Conservation (phyloP, 1,140 invertebrate species). For the Drosophila punjabiensis region DNA sequence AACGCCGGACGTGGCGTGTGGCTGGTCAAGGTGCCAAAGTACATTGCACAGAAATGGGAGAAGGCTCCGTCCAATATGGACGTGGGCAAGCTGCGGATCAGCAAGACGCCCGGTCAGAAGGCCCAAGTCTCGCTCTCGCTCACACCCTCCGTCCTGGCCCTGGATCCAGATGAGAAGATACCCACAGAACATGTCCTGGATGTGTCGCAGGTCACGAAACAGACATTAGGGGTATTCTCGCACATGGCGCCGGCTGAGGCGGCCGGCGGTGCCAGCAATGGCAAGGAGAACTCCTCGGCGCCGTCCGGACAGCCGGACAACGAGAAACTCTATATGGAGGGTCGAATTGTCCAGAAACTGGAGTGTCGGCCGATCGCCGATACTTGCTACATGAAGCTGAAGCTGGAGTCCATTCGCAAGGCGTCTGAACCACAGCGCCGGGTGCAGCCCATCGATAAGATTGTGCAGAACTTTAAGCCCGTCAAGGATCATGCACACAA, state of each 20-base stretch:
- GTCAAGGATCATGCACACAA: slow-evolving; percentile 96
- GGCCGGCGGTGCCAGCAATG: slow-evolving; percentile 68
- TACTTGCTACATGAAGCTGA: slow-evolving; percentile 93
- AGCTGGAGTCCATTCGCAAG: slow-evolving; percentile 93
- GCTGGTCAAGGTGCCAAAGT: slow-evolving; percentile 99
- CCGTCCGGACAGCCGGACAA: slow-evolving; percentile 89
- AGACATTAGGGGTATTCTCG: slow-evolving; percentile 95
- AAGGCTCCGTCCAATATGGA: slow-evolving; percentile 91
- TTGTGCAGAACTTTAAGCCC: slow-evolving; percentile 95
- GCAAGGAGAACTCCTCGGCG: slow-evolving; percentile 70
- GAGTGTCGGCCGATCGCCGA: slow-evolving; percentile 97
- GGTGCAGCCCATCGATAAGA: slow-evolving; percentile 92
- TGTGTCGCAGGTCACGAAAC: slow-evolving; percentile 94
- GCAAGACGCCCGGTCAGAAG: slow-evolving; percentile 86
- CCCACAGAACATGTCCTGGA: slow-evolving; percentile 93
- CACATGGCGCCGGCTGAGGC: slow-evolving; percentile 87
- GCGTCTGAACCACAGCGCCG: slow-evolving; percentile 92
- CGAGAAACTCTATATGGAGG: slow-evolving; percentile 95
- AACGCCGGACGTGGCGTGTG: slow-evolving; percentile 96
- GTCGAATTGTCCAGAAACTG: slow-evolving; percentile 96
- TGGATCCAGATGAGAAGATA: slow-evolving; percentile 83
- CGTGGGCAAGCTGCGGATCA: slow-evolving; percentile 87
- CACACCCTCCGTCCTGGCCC: slow-evolving; percentile 85
- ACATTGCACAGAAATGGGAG: slow-evolving; percentile 93
- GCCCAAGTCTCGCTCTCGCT: slow-evolving; percentile 87